Evolutionary conservation across 2,888 invertebrate genomes (phyloP).

Genomic region (Platynereis dumerilii): DNA sequence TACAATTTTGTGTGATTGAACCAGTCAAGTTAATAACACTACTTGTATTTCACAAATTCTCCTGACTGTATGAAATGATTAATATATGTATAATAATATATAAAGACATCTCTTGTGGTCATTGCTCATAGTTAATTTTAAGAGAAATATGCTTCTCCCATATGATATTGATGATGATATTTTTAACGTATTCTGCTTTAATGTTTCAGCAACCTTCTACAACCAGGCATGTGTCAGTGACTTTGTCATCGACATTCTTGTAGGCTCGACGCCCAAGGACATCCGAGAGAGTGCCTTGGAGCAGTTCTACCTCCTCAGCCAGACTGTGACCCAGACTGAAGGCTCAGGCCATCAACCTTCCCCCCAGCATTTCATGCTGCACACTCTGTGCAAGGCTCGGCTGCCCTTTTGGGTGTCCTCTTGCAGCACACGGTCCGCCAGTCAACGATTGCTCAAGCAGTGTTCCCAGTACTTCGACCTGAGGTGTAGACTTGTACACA

Average conservation of each 20-base stretch:
- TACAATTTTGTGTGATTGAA: too few species aligned
- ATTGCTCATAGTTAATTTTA: too few species aligned
- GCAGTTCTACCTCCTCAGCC: constrained; percentile 62
- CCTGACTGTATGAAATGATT: too few species aligned
- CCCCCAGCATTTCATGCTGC: constrained; percentile 59
- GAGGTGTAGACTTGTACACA: constrained; percentile 60
- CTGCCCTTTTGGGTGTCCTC: constrained; percentile 66
- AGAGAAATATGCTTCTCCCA: too few species aligned
- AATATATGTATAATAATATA: too few species aligned
- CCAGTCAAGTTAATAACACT: too few species aligned
- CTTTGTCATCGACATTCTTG: constrained; percentile 65
- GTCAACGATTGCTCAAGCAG: constrained; percentile 62
- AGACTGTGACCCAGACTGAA: constrained; percentile 41
- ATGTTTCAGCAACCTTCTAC: constrained; percentile 61
- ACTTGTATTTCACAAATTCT: too few species aligned
- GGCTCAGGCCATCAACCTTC: constrained; percentile 40
- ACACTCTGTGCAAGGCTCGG: constrained; percentile 63
- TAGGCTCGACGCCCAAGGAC: constrained; percentile 61
- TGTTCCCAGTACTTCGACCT: constrained; percentile 66
- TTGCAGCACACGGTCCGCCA: constrained; percentile 62
- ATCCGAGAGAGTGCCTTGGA: constrained; percentile 62
- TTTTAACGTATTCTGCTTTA: constrained; percentile 21
- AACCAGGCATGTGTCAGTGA: constrained; percentile 62
- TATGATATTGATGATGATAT: too few species aligned
- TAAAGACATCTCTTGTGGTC: too few species aligned